Evolutionary conservation across 2,113 vertebrate genomes (phyloP).

Genomic region (Nematolebias whitei): DNA sequence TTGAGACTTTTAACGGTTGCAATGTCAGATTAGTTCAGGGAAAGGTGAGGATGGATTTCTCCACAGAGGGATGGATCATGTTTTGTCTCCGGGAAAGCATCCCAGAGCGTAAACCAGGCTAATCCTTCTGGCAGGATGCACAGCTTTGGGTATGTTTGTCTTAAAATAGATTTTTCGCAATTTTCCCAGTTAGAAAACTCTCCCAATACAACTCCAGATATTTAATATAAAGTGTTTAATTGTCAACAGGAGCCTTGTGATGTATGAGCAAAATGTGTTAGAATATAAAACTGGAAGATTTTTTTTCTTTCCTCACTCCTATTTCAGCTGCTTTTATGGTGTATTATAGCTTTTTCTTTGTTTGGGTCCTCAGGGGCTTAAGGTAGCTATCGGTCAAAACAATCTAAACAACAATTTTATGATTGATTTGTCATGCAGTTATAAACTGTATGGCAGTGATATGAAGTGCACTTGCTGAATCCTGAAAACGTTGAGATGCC

Average conservation of each 20-base stretch:
- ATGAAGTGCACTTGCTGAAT: slow-evolving; percentile 21
- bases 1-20: slow-evolving; percentile 51
- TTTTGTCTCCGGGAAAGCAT: slow-evolving; percentile 52
- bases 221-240: slow-evolving; percentile 35
- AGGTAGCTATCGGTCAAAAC: slow-evolving; percentile 63
- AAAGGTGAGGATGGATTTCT: slow-evolving; percentile 45
- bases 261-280: slow-evolving; percentile 24
- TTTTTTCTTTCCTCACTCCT: slow-evolving; percentile 34
- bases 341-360: slow-evolving; percentile 57
- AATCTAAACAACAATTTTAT: slow-evolving; percentile 64
- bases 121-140: slow-evolving; percentile 51
- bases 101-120: slow-evolving; percentile 34
- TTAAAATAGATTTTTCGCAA: slow-evolving; percentile 21
- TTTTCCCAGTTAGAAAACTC: slow-evolving; percentile 21
- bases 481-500: slow-evolving; percentile 22
- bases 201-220: slow-evolving; percentile 3
- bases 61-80: slow-evolving; percentile 32
- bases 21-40: slow-evolving; percentile 60
- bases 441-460: slow-evolving; percentile 47
- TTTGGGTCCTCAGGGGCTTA: slow-evolving; percentile 53
- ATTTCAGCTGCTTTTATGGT: slow-evolving; percentile 46
- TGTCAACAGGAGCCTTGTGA: slow-evolving; percentile 35
- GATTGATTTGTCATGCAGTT: slow-evolving; percentile 74
- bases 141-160: slow-evolving; percentile 44
- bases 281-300: slow-evolving; percentile 45